Evolutionary conservation across 2,797 vertebrate genomes (phyloP).

Genomic region (Acipenser ruthenus): DNA sequence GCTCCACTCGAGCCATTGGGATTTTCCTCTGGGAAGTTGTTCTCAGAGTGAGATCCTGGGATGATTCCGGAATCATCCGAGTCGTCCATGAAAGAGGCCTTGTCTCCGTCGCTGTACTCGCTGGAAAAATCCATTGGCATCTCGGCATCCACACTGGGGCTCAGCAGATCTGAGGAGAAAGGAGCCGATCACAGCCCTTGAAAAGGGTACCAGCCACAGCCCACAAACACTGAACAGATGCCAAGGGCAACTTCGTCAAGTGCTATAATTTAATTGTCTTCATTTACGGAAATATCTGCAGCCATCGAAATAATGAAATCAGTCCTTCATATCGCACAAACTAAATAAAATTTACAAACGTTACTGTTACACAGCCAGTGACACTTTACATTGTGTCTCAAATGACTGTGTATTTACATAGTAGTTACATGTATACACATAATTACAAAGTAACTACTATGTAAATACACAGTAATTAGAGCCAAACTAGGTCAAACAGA

Average conservation of each 20-base stretch:
- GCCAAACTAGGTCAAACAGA: no score
- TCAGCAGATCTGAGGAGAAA: conserved; percentile 51
- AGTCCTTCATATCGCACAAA: no score
- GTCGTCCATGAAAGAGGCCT: conserved; percentile 69
- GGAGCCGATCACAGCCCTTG: not conserved
- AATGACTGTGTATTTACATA: no score
- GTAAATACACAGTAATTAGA: no score
- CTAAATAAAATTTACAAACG: no score
- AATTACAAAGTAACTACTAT: no score
- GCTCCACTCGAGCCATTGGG: conserved; percentile 62
- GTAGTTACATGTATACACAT: no score
- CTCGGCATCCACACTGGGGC: conserved; percentile 59
- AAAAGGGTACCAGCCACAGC: not conserved
- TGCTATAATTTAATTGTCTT: no score
- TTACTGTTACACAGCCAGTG: no score
- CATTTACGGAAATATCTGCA: no score
- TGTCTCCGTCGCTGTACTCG: conserved; percentile 67
- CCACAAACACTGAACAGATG: not conserved
- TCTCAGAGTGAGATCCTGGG: conserved; percentile 72
- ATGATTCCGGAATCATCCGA: conserved; percentile 66
- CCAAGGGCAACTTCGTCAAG: not conserved
- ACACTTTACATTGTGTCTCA: no score
- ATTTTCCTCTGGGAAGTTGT: conserved; percentile 53
- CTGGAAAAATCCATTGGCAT: conserved; percentile 75
- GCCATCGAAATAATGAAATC: no score